Evolutionary conservation across 2,797 vertebrate species (phyloP).

Genomic region (Rhincodon typus): DNA sequence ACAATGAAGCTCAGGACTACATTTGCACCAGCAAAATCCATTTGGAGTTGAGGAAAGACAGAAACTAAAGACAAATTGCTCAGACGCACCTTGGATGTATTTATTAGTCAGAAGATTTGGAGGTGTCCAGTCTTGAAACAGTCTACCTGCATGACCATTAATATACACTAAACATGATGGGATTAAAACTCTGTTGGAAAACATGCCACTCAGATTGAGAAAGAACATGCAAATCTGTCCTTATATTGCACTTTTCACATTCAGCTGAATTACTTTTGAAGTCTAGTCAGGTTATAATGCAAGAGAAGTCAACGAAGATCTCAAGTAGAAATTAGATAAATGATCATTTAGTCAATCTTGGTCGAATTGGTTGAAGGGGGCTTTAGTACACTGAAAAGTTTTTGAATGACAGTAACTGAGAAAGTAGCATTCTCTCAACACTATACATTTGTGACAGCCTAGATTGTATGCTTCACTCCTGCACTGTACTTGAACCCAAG

Average conservation of each 20-base stretch:
- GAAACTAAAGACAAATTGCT: background rate
- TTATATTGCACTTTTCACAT: too few relatives aligned
- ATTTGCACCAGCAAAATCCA: background rate
- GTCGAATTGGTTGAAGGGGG: background rate
- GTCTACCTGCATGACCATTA: background rate
- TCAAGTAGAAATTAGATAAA: constrained; percentile 12
- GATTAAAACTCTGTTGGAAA: background rate
- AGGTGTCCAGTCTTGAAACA: background rate
- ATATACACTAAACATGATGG: background rate
- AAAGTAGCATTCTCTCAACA: background rate
- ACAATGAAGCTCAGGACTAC: background rate
- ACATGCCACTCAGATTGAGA: background rate
- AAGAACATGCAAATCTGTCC: background rate
- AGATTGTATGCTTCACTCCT: background rate
- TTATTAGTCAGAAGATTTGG: background rate
- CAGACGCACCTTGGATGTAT: background rate
- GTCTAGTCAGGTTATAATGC: too few relatives aligned
- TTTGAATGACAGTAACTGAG: background rate
- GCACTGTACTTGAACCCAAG: background rate
- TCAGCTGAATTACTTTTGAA: too few relatives aligned
- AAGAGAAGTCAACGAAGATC: background rate
- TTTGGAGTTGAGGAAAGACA: background rate
- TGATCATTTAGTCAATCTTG: too few relatives aligned
- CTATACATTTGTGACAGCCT: background rate
- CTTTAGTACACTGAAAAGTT: background rate